A percentile compares a stretch with the other conserved stretches of the same genome.
Conservation (phyloP, 2,113 vertebrate genomes). For the Erythrolamprus reginae region DNA sequence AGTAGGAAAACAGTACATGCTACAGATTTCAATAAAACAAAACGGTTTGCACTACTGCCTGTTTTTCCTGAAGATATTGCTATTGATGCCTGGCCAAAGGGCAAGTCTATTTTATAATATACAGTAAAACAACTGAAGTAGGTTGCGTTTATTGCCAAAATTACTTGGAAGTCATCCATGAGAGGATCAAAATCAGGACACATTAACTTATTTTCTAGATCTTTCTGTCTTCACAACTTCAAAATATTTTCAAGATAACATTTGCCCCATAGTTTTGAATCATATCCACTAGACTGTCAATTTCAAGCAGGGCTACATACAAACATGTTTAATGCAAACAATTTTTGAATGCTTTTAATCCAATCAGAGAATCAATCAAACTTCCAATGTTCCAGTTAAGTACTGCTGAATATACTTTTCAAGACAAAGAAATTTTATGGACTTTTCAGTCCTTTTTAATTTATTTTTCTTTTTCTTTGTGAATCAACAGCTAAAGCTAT, state of each 20-base stretch:
- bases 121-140: neutral
- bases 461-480: neutral
- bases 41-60: neutral
- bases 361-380: neutral
- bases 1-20: too few species aligned
- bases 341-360: neutral
- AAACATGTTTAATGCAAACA: slow-evolving; percentile 11
- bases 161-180: neutral
- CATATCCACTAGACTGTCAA: neutral
- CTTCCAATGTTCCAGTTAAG: neutral
- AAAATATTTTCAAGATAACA: neutral
- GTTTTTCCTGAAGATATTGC: neutral
- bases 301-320: neutral
- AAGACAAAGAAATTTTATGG: neutral
- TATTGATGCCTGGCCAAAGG: neutral
- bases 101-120: neutral
- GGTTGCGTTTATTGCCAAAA: neutral
- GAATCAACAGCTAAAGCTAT: neutral
- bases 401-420: slow-evolving; percentile 4
- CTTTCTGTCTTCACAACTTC: neutral
- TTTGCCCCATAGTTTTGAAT: neutral
- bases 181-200: neutral
- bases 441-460: neutral
- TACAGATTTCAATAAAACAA: neutral
- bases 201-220: neutral